A percentile compares a stretch with the other conserved stretches of the same genome.
Conservation (phyloP, 2,888 invertebrate genomes). For the Synergus umbraculus region DNA sequence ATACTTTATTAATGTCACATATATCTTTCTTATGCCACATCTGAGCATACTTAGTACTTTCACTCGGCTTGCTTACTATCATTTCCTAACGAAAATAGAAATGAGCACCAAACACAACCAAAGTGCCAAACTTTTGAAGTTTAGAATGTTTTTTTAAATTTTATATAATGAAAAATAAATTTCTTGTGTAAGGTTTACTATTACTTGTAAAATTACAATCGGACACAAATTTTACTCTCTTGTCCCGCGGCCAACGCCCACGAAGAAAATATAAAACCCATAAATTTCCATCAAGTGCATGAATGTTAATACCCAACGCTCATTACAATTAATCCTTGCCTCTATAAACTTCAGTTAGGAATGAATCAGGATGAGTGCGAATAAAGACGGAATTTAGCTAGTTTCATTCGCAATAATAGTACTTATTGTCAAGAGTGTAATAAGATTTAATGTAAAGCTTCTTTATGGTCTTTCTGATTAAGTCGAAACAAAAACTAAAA, state of each 20-base stretch:
- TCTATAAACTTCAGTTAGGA: background rate
- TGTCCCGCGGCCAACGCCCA: conserved; percentile 54
- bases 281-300: conserved; percentile 62
- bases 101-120: no score
- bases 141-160: no score
- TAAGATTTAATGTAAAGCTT: background rate
- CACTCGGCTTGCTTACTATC: background rate
- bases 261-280: conserved; percentile 58
- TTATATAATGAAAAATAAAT: no score
- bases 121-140: no score
- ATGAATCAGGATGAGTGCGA: background rate
- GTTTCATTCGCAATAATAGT: background rate
- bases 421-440: background rate
- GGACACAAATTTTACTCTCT: conserved; percentile 43
- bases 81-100: no score
- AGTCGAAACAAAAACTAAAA: background rate
- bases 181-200: conserved; percentile 50
- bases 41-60: background rate
- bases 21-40: background rate
- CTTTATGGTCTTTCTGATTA: background rate
- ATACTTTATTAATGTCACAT: background rate
- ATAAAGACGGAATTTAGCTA: background rate
- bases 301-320: conserved; percentile 57
- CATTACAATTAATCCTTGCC: conserved; percentile 61
- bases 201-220: conserved; percentile 54